Evolutionary conservation across 2,888 invertebrate species (phyloP).

Genomic region (Cybosia mesomella): DNA sequence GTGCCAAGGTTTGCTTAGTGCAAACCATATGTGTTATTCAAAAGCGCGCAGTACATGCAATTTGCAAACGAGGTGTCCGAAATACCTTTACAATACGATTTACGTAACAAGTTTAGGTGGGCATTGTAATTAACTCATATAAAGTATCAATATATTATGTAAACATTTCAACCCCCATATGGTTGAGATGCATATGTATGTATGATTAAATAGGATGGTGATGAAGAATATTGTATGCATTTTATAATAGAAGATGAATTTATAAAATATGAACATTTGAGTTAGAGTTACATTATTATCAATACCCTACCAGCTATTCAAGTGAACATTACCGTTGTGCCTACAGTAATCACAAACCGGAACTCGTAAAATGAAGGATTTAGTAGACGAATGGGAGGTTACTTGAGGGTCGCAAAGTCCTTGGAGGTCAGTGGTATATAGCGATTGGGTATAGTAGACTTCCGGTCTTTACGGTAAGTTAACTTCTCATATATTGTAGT

Average conservation of each 20-base stretch:
- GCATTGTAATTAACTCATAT: not conserved
- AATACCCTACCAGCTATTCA: not conserved
- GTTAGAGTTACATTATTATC: not conserved
- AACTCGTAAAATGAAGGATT: too few species aligned
- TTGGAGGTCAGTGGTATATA: not conserved
- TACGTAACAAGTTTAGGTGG: not conserved
- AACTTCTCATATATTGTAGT: not conserved
- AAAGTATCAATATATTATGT: not conserved
- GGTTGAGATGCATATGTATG: too few species aligned
- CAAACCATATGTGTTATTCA: too few species aligned
- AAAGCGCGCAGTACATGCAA: too few species aligned
- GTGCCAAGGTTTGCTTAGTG: too few species aligned
- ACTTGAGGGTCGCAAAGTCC: not conserved
- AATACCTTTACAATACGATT: not conserved
- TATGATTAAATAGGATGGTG: too few species aligned
- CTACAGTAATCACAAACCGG: slow-evolving; percentile 1
- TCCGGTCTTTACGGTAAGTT: not conserved
- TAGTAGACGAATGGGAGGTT: not conserved
- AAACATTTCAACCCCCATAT: too few species aligned
- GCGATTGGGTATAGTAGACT: not conserved
- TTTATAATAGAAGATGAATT: not conserved
- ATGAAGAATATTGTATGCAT: too few species aligned
- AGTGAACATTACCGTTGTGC: not conserved
- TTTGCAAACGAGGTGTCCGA: not conserved
- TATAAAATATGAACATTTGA: not conserved